phyloP scores from a whole-genome alignment of 1,140 invertebrate species.

The Paracyclopina nana region DNA sequence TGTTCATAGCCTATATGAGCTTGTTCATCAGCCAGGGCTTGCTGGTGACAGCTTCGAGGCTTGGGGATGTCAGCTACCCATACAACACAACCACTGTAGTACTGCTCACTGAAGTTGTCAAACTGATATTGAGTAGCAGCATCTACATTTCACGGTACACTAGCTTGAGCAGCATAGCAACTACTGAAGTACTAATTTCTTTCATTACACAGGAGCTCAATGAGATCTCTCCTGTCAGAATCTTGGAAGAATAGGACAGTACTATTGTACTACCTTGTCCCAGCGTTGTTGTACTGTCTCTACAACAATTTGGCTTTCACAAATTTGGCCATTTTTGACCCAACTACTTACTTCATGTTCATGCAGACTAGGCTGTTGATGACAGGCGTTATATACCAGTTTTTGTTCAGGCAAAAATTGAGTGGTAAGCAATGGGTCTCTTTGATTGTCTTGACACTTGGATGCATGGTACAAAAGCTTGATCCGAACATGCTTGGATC shows the following conservation, averaged over 20 bases:
- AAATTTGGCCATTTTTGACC: conserved; percentile 73
- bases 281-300: conserved; percentile 70
- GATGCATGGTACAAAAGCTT: conserved; percentile 78
- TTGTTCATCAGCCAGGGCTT: conserved; percentile 47
- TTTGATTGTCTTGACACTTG: conserved; percentile 56
- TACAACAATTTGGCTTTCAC: conserved; percentile 89
- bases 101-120: background rate
- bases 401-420: conserved; percentile 62
- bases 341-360: conserved; percentile 81
- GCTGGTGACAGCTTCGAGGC: background rate
- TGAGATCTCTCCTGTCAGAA: too few species aligned
- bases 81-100: background rate
- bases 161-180: background rate
- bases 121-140: conserved; percentile 14
- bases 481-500: conserved; percentile 29
- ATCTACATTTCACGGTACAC: conserved; percentile 15
- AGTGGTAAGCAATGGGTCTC: conserved; percentile 72
- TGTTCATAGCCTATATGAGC: conserved; percentile 60
- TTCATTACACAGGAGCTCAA: conserved; percentile 3
- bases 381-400: conserved; percentile 72
- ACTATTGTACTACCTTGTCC: conserved; percentile 88
- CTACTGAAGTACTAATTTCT: background rate
- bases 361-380: conserved; percentile 78
- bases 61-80: background rate
- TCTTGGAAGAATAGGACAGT: too few species aligned